Conservation (phyloP, 2,797 vertebrate genomes). For the Neomorphus geoffroyi region DNA sequence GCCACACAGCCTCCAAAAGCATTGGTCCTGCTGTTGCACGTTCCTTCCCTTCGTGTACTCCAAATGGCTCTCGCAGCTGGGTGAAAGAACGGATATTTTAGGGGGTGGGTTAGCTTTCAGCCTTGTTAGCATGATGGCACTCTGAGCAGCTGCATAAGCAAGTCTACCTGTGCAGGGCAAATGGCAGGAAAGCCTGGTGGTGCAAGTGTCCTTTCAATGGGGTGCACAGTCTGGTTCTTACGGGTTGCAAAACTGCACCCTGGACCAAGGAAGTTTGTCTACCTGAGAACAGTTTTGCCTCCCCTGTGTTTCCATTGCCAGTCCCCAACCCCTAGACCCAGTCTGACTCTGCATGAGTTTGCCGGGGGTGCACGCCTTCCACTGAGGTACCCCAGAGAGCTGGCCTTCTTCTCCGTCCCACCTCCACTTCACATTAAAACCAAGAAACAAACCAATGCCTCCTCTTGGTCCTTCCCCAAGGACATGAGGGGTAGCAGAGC, state of each 20-base stretch:
- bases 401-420: background rate
- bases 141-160: background rate
- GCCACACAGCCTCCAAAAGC: background rate
- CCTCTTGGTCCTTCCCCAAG: background rate
- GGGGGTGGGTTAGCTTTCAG: background rate
- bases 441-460: background rate
- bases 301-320: background rate
- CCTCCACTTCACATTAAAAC: background rate
- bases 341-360: background rate
- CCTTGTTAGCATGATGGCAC: background rate
- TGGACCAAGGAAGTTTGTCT: background rate
- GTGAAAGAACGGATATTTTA: background rate
- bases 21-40: background rate
- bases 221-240: background rate
- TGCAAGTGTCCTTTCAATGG: background rate
- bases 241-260: background rate
- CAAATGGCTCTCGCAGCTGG: background rate
- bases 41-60: background rate
- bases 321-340: too few relatives aligned
- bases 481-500: rapidly evolving
- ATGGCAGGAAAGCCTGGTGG: background rate
- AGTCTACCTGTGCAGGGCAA: background rate
- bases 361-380: rapidly evolving
- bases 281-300: background rate
- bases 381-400: background rate